These are phyloP conservation scores for Oncorhynchus kisutch DNA, from an alignment of 2,113 vertebrate species.

Conservation along the genomic window DNA sequence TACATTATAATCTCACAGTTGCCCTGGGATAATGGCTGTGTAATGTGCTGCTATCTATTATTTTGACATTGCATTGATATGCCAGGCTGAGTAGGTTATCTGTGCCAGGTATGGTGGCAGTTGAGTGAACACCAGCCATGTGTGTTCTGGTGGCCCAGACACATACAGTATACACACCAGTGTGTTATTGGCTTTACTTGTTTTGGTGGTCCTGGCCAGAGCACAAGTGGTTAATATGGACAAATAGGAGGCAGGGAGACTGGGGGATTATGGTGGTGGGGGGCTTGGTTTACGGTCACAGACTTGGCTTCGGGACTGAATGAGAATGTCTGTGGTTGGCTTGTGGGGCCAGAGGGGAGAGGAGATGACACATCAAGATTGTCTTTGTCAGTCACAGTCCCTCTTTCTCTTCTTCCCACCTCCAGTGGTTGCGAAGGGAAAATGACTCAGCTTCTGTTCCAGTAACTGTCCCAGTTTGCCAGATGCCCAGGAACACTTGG, in stretches of 20 bases:
- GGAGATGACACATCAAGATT: slow-evolving; percentile 39
- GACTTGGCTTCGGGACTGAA: slow-evolving; percentile 50
- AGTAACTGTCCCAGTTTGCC: slow-evolving; percentile 58
- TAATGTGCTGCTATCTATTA: background rate
- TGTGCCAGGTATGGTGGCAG: too few species aligned
- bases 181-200: too few species aligned
- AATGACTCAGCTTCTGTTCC: slow-evolving; percentile 71
- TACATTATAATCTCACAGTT: too few species aligned
- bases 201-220: too few species aligned
- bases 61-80: background rate
- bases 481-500: slow-evolving; percentile 42
- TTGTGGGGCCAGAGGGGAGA: slow-evolving; percentile 3
- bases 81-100: too few species aligned
- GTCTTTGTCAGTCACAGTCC: slow-evolving; percentile 59
- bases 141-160: too few species aligned
- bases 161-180: too few species aligned
- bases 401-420: slow-evolving; percentile 45
- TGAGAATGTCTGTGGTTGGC: slow-evolving; percentile 40
- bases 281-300: slow-evolving; percentile 59
- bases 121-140: too few species aligned
- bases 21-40: too few species aligned
- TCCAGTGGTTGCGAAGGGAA: slow-evolving; percentile 62
- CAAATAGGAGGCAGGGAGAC: background rate
- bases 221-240: background rate
- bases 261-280: background rate